Percentiles rank a stretch among this genome's conserved stretches.
phyloP scores from a whole-genome alignment of 1,140 invertebrate genomes.

The Thaumetopoea pityocampa region DNA sequence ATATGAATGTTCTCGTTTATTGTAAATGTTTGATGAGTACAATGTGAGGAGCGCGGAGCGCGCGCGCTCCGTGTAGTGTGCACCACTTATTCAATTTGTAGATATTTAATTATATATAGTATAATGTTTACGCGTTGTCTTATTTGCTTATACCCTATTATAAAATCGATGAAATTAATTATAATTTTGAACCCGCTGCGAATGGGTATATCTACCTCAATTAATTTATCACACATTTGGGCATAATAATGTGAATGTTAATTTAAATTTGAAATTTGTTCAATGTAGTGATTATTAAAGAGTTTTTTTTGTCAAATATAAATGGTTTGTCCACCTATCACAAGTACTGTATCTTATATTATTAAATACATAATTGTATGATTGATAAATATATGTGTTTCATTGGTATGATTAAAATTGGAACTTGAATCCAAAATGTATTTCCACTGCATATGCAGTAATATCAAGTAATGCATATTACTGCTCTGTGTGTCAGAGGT shows the following conservation, averaged over 20 bases:
- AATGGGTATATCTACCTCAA: constrained; percentile 68
- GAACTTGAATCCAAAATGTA: neutral
- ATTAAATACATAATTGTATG: constrained; percentile 76
- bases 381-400: constrained; percentile 63
- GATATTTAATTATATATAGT: constrained; percentile 75
- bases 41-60: constrained; percentile 45
- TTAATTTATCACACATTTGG: constrained; percentile 74
- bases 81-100: constrained; percentile 72
- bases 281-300: constrained; percentile 60
- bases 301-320: constrained; percentile 51
- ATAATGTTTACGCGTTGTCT: constrained; percentile 70
- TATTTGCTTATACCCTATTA: constrained; percentile 61
- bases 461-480: too few relatives aligned
- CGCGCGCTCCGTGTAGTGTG: constrained; percentile 57
- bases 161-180: constrained; percentile 58
- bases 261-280: constrained; percentile 63
- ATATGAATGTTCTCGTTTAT: constrained; percentile 72
- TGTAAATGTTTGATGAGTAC: constrained; percentile 68
- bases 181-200: constrained; percentile 56
- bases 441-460: too few relatives aligned
- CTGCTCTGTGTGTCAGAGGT: too few relatives aligned
- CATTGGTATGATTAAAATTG: constrained; percentile 35
- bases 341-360: constrained; percentile 75
- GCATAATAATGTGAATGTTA: constrained; percentile 67
- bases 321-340: constrained; percentile 72